Evolutionary conservation across 2,113 vertebrate species (phyloP), one percentile per base, ranked within the genome.

Genomic region (Python bivittatus): DNA sequence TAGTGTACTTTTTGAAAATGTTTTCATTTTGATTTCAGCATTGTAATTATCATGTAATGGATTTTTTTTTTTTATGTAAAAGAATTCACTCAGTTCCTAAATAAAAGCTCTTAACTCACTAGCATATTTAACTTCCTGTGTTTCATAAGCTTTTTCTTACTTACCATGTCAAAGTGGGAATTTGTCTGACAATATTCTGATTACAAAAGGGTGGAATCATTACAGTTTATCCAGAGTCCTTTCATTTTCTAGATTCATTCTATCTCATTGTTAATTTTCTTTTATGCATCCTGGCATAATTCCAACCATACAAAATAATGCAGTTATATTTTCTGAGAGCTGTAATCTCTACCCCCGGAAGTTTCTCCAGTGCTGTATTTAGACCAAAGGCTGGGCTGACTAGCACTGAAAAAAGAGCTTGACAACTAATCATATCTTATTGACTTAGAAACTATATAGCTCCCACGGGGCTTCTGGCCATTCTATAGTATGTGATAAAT

Each of bases 1-100:
- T 91, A 93, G 33, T 88, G 48, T 64, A 72, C 42, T 95, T 94
- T 96, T 96, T 94, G 72, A 95, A 68, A 96, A 15, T 6, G 3
- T 94, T 90, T 91, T 91, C 58, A 92, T 94, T 95, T 89, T 61
- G 95, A 92, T 94, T 93, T 79, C 27, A 92, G 86, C 87, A 91
- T 94, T 95, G 93, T 95, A 90, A 17, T 92, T 91, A 38, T 91
- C 88, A 56, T 60, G 92, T 90, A 68, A 93, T 0, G 0, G 84
- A 88, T 22, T 93, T 93, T 88, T 22, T 93, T 93, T 88, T 44
- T 94, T 94, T 25, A 92, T 48, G 92, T 33, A 42, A 0, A 90
- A n/a, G 53, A 6, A 5, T 33, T 25, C 91, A 91, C 88, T 89
- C 91, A 95, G 86, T 27, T 87, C 93, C 89, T 90, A 92, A 89